A percentile compares a stretch with the other conserved stretches of the same genome.
Conservation (phyloP, 2,113 vertebrate genomes). For the Arizona elegans region DNA sequence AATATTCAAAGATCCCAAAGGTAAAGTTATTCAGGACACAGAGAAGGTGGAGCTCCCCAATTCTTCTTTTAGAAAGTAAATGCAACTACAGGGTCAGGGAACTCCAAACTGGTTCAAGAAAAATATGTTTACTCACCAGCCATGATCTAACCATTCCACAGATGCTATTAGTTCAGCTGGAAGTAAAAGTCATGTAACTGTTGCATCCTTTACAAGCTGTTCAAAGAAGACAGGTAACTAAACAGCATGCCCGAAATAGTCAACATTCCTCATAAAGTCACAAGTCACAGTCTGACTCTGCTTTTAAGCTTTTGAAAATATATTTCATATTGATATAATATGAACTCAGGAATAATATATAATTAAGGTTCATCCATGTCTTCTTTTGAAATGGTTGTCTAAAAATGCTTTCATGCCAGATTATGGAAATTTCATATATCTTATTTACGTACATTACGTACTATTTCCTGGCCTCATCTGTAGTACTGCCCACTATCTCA, state of each 20-base stretch:
- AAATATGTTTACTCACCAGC: background rate
- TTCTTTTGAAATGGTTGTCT: background rate
- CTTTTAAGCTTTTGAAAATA: background rate
- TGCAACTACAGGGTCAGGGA: background rate
- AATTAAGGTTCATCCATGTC: background rate
- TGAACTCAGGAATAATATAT: background rate
- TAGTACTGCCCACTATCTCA: background rate
- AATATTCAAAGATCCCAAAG: background rate
- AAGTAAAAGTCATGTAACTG: background rate
- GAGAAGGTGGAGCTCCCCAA: background rate
- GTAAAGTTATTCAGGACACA: background rate
- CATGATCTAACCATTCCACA: background rate
- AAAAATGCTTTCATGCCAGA: background rate
- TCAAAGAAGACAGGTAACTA: background rate
- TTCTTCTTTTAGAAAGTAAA: background rate
- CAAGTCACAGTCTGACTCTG: background rate
- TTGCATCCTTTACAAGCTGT: background rate
- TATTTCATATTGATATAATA: background rate
- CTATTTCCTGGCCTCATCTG: background rate
- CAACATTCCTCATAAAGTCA: background rate
- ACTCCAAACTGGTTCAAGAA: background rate
- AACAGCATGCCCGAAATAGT: background rate
- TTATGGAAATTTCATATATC: background rate
- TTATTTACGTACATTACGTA: slow-evolving; percentile 36
- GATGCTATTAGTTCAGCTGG: background rate